Base-by-base conservation (phyloP, 1,140 invertebrate species). In the Saxidomus purpurata region DNA sequence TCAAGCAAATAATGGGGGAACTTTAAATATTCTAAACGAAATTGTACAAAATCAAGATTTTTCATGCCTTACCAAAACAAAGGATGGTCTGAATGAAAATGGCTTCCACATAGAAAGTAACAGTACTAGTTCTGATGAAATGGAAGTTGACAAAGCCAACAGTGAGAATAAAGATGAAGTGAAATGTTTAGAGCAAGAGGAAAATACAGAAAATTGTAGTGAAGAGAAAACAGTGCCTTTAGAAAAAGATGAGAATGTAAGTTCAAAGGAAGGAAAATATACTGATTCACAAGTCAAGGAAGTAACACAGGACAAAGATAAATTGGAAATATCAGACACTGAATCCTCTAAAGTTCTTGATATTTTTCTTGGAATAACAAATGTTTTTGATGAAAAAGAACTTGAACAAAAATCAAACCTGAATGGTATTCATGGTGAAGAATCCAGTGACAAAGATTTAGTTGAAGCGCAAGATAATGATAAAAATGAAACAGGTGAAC, bases 1-100 rank as follows among this genome's bases (percentile, higher is more conserved):
- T 19, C 67, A 71, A 38, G 67, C 36, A 40, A 71, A 71, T 34
- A 71, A 38, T 22, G 49, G 28, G 36, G 74, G 22, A 11, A 40
- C 22, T 47, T 77, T 77, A 31, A 49, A 52, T 52, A 31, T 49
- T 77, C 47, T 77, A 0, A 79, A 79, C 34, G 28, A 52, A 31
- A 49, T 36, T 52, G 28, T 43, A 19, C 67, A 71, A 31, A 55
- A 34, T 55, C 49, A 55, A 3, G 76, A 79, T 36, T 49, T 49
- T 52, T 79, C 47, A 3, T 79, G 76, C 31, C 8, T 79, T 15
- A 55, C 1, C 34, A 34, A 22, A 34, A 31, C 36, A 3, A 52
- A 34, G 13, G 15, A 52, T 15, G 76, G 17, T 55, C 25, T 55
- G n/a, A 52, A 36, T 25, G 28, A 52, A 36, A 79, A 79, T 55